Base-by-base conservation (phyloP, 2,888 invertebrate genomes). In the Elysia crispata region DNA sequence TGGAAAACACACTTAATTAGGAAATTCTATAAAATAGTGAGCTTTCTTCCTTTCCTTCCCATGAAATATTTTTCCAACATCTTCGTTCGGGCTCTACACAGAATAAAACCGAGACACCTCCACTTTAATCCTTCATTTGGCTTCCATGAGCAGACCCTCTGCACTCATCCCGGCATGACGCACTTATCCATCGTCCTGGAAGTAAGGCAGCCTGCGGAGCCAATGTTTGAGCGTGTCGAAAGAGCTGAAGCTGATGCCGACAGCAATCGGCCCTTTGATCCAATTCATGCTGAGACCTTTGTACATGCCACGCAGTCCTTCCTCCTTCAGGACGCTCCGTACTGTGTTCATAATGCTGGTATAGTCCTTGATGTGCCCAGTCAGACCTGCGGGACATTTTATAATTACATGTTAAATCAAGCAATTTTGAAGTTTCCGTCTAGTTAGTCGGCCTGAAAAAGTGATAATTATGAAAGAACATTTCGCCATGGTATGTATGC, bases 251-350 rank as follows among this genome's bases (percentile, higher is more conserved):
- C 98, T 98, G 88, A 99, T 97, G 80, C 99, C 99, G 15, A 94
- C 94, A 23, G 94, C 93, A 18, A 94, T 93, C 0, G 94, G 94
- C n/a, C 94, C 94, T 87, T 94, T 94, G 76, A 99, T 95, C 98
- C 98, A 99, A 93, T 99, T 99, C 97, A 99, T 97, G 87, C 97
- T 97, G n/a, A 99, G 94, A 0, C 99, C 99, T 93, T 99, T 99
- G 94, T 97, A 99, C 92, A 98, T 96, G 0, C 99, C 99, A 75
- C 95, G 94, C 33, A 97, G 91, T 49, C 99, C 99, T 92, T 99
- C 99, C 85, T 95, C 95, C 79, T 82, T 82, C 30, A 89, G 84
- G 6, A 93, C 90, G 67, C 86, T 85, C 62, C 88, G 88, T 1
- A 96, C 93, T 0, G 96, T 97, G 54, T 93, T 93, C 64, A 93